These are phyloP conservation scores for Astur gentilis DNA, from an alignment of 2,113 vertebrate species.

Conservation along the genomic window DNA sequence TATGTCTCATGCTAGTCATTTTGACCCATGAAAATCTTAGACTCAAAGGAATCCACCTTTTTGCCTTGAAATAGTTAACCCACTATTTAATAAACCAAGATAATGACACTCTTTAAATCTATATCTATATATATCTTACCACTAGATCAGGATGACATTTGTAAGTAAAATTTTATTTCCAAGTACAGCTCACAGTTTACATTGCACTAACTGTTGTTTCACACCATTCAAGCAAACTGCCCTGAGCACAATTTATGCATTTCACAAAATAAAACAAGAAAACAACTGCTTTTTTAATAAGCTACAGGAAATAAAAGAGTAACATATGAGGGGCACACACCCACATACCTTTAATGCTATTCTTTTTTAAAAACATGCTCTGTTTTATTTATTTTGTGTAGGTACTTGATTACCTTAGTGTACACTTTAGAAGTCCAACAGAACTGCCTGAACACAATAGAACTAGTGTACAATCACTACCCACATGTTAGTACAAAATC, in stretches of 20 bases:
- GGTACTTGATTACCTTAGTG: not conserved
- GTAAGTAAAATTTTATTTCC: slow-evolving; percentile 46
- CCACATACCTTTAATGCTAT: not conserved
- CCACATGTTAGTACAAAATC: not conserved
- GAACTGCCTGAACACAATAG: not conserved
- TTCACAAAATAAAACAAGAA: slow-evolving; percentile 19
- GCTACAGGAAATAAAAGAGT: not conserved
- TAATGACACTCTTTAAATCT: not conserved
- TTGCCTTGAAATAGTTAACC: not conserved
- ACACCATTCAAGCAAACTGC: not conserved
- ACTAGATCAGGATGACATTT: not conserved
- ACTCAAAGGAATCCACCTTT: not conserved
- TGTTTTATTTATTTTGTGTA: not conserved
- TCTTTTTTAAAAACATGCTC: not conserved
- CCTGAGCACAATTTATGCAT: not conserved
- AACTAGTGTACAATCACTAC: not conserved
- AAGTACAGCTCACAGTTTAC: slow-evolving; percentile 34
- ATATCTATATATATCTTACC: not conserved
- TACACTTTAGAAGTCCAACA: not conserved
- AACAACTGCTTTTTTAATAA: not conserved
- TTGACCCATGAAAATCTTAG: not conserved
- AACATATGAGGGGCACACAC: not conserved
- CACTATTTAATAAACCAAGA: not conserved
- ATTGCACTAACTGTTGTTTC: not conserved
- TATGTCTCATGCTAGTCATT: not conserved